Evolutionary conservation across 1,140 invertebrate genomes (phyloP).

Genomic region (Euura lappo): DNA sequence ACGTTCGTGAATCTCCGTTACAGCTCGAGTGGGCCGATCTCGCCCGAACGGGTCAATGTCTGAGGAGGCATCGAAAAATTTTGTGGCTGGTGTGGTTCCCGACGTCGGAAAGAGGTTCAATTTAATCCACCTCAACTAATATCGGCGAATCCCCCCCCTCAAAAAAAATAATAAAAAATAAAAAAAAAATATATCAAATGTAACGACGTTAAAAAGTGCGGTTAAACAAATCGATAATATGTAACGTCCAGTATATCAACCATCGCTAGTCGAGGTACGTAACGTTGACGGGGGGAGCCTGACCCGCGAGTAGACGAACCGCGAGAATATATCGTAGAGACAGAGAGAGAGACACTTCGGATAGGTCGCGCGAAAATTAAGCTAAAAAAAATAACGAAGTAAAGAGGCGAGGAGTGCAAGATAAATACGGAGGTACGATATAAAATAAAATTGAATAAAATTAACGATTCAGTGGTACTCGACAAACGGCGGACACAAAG

Average conservation of each 20-base stretch:
- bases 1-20: constrained; percentile 61
- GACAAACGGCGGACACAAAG: too few relatives aligned
- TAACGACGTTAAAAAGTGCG: too few relatives aligned
- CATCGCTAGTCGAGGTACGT: too few relatives aligned
- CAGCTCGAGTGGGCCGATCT: constrained; percentile 61
- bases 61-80: constrained; percentile 72
- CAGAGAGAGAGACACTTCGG: not conserved
- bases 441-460: too few relatives aligned
- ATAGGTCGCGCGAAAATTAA: constrained; percentile 3
- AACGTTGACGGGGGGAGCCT: too few relatives aligned
- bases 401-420: not conserved
- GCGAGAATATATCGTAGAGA: not conserved
- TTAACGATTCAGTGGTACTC: too few relatives aligned
- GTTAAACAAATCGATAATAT: too few relatives aligned
- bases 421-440: too few relatives aligned
- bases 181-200: too few relatives aligned
- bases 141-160: too few relatives aligned
- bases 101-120: constrained; percentile 22
- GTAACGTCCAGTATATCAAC: too few relatives aligned
- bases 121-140: not conserved
- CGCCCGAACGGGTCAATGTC: constrained; percentile 73
- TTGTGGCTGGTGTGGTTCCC: constrained; percentile 65
- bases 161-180: too few relatives aligned
- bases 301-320: not conserved
- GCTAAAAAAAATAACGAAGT: not conserved